These are phyloP conservation scores for Ochotona curzoniae DNA, from an alignment of 2,113 vertebrate species.

Conservation along the genomic window DNA sequence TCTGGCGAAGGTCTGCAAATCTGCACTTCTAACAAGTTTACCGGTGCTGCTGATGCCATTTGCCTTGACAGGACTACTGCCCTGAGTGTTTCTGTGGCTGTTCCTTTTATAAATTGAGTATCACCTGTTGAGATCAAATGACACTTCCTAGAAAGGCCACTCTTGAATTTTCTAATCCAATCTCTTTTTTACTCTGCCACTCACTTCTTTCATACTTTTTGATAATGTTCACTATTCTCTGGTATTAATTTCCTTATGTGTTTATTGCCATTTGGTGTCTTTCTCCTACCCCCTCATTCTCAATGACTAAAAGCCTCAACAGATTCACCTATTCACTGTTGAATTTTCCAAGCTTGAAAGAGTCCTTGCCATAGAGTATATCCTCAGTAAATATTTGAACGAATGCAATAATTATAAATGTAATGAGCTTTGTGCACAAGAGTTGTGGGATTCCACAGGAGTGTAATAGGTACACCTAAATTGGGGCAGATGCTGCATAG, in stretches of 20 bases:
- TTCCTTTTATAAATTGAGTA: neutral
- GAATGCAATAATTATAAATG: neutral
- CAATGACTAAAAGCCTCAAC: neutral
- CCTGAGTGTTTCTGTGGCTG: neutral
- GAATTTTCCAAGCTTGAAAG: neutral
- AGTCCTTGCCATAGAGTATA: neutral
- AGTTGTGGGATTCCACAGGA: neutral
- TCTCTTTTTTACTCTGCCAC: accelerated
- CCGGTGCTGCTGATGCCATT: neutral
- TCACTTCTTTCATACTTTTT: neutral
- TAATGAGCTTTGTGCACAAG: neutral
- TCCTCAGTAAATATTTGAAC: neutral
- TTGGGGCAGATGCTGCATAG: neutral
- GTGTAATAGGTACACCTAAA: neutral
- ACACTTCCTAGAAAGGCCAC: neutral
- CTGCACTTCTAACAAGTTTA: neutral
- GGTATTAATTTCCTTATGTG: neutral
- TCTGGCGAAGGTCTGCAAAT: neutral
- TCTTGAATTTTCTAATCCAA: neutral
- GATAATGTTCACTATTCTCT: neutral
- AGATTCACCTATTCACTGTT: neutral
- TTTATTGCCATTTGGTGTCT: neutral
- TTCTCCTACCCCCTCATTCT: neutral
- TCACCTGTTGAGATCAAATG: neutral
- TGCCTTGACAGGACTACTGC: neutral